Base-by-base conservation (phyloP, 2,797 vertebrate species). In the Macrochelys suwanniensis region DNA sequence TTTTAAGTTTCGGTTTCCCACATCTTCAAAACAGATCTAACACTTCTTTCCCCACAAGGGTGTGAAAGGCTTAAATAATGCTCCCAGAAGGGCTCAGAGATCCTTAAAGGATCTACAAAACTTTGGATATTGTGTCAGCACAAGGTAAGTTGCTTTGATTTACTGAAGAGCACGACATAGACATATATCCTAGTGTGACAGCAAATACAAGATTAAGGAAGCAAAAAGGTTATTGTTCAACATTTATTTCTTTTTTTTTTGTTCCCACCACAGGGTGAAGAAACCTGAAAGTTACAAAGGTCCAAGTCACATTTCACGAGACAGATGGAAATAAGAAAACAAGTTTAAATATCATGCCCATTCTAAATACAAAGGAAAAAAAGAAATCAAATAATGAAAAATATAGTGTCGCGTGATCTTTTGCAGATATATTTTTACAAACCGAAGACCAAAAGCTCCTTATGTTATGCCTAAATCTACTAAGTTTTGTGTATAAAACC, bases 401-500 rank as follows among this genome's bases (percentile, higher is more conserved):
- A 83, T 51, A 83, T 51, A 85, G 42, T 25, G 56, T 57, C 28
- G 77, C 51, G 89, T 57, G 78, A 82, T 78, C 79, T 54, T 71
- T 84, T 78, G 85, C 77, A 51, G 45, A 78, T 80, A 57, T 31
- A 88, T 71, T 87, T 87, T 81, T 88, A 91, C 82, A 82, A 90
- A 85, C 92, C 28, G 56, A 91, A 85, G 82, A 78, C 85, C 85
- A 25, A 82, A 91, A 88, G 74, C 79, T 85, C 56, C 80, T 80
- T 79, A 77, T 57, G 23, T 31, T 81, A 88, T 33, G 57, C 79
- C 85, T 88, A 71, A 11, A 82, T 37, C 82, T 88, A 91, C 74
- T 50, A 84, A 76, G 49, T 82, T 78, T 82, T 76, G 68, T 79
- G 71, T 93, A 95, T 81, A 95, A 95, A 95, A 95, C 86, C 86